These are phyloP conservation scores for Chionis minor DNA, from an alignment of 2,113 vertebrate species.

Conservation along the genomic window DNA sequence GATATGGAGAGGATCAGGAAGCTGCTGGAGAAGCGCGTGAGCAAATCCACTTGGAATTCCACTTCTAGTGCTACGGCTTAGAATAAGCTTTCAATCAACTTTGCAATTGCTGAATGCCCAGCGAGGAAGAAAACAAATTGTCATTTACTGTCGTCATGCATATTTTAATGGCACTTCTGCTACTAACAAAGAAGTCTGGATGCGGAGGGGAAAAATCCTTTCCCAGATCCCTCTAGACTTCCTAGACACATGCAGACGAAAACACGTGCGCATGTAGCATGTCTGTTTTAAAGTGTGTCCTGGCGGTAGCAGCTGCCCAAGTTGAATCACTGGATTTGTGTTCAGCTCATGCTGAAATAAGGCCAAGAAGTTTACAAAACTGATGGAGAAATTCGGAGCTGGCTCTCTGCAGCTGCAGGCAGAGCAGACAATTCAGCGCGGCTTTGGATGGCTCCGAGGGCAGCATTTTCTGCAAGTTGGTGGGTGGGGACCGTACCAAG, in stretches of 20 bases:
- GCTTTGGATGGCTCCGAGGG: not conserved
- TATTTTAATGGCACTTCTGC: not conserved
- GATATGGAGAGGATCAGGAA: not conserved
- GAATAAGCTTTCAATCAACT: not conserved
- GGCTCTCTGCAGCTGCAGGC: slow-evolving; percentile 38
- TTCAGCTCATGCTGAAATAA: slow-evolving; percentile 16
- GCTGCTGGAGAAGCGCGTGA: not conserved
- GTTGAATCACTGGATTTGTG: slow-evolving; percentile 19
- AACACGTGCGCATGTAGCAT: not conserved
- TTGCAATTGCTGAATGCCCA: not conserved
- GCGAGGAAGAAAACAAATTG: not conserved
- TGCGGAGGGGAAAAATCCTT: not conserved
- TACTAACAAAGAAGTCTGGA: not conserved
- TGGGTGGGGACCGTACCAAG: not conserved
- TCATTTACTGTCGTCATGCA: not conserved
- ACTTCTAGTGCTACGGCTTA: not conserved
- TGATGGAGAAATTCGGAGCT: not conserved
- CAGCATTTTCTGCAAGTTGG: not conserved
- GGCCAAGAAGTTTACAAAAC: slow-evolving; percentile 37
- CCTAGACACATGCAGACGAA: not conserved
- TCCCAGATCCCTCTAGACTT: not conserved
- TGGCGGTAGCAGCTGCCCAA: slow-evolving; percentile 35
- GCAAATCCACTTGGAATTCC: not conserved
- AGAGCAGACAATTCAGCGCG: not conserved
- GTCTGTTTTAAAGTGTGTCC: not conserved